Evolutionary conservation across 2,888 invertebrate species (phyloP).

Genomic region (Timema cristinae): DNA sequence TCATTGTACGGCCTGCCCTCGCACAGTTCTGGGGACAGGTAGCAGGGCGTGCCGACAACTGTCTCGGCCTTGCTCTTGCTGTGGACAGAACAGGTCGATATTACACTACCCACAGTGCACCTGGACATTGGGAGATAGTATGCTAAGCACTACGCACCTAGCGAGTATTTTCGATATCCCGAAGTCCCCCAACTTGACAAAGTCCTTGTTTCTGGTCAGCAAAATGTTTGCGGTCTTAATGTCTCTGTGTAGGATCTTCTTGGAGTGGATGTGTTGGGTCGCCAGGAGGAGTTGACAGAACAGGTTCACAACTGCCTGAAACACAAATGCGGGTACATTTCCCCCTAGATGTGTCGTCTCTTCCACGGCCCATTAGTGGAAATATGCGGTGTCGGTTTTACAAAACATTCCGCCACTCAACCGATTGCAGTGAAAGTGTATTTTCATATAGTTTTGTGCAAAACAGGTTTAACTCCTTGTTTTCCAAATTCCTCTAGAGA

Average conservation of each 20-base stretch:
- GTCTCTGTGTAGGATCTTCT: constrained; percentile 77
- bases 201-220: constrained; percentile 61
- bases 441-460: no score
- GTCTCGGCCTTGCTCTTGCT: constrained; percentile 58
- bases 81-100: constrained; percentile 36
- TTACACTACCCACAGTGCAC: no score
- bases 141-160: no score
- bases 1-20: constrained; percentile 70
- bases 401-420: no score
- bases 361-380: no score
- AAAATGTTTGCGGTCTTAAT: constrained; percentile 83
- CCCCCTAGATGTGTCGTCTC: no score
- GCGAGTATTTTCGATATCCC: constrained; percentile 73
- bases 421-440: no score
- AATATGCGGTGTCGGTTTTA: no score
- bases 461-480: no score
- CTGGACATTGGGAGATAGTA: no score
- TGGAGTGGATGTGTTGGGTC: constrained; percentile 73
- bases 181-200: constrained; percentile 80
- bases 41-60: constrained; percentile 75
- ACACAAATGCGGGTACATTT: constrained; percentile 26
- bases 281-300: constrained; percentile 72
- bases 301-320: constrained; percentile 63
- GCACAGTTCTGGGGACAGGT: constrained; percentile 81
- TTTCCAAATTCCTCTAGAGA: no score